Evolutionary conservation across 2,113 vertebrate species (phyloP), one percentile per base, ranked within the genome.

Genomic region (Eptesicus fuscus): DNA sequence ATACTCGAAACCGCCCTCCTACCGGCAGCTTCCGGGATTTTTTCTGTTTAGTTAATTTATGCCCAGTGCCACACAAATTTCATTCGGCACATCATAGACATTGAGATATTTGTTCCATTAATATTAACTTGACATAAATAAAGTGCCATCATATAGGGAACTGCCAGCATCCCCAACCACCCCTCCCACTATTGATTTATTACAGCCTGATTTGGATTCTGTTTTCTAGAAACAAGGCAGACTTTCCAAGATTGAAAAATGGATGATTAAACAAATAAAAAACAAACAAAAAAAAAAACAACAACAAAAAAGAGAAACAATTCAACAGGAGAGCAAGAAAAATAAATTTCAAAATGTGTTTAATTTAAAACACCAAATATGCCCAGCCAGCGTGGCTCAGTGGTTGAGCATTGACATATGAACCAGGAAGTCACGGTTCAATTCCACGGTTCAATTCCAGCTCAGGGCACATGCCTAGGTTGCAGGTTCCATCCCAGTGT

Each of bases 281-380:
- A 92, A 83, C 49, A 51, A 51, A 51, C 14, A 6, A 53, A 95
- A 83, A 84, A 3, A 65, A 78, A 82, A 74, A 89, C 82, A 12
- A 42, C 88, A 92, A 92, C 37, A 4, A 56, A 83, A 90, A 80
- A 83, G 67, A n/a, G 94, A 96, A 65, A 73, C 40, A 93, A 84
- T 22, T 51, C 30, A 63, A 51, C 3, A 53, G 2, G 37, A 53
- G 1, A 80, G 76, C 4, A 90, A 88, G 59, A 73, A 49, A 90
- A 93, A 71, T 14, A 10, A 71, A 92, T 91, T 83, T 74, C 53
- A 84, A 93, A 42, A 77, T 73, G 40, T 69, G 63, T 40, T 92
- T 69, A 53, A 51, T 90, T 85, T 79, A 76, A 95, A 95, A 79
- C 35, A 73, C 35, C 23, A 79, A 10, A 25, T 61, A 92, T 47